These are phyloP conservation scores for Synergus itoensis DNA, from an alignment of 2,888 invertebrate genomes.

Conservation along the genomic window DNA sequence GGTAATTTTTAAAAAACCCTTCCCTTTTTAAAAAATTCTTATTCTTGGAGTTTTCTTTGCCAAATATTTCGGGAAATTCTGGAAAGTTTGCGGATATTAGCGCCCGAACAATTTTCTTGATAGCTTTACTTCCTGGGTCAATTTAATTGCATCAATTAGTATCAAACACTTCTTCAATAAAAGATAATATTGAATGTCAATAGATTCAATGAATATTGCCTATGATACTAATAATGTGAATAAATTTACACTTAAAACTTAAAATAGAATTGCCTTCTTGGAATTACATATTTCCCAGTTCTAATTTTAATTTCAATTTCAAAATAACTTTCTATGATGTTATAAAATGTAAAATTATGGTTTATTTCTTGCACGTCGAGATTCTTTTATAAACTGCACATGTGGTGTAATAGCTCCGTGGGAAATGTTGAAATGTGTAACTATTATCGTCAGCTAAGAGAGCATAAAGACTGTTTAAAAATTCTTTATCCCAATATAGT, in stretches of 20 bases:
- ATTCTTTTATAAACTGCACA: not conserved
- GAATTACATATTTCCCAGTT: not conserved
- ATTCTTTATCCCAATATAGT: not conserved
- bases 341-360: not conserved
- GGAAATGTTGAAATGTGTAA: conserved; percentile 30
- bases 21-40: too few species aligned
- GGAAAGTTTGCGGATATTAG: too few species aligned
- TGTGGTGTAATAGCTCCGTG: conserved; percentile 28
- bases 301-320: not conserved
- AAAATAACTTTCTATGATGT: not conserved
- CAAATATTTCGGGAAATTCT: too few species aligned
- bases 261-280: not conserved
- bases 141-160: conserved; percentile 10
- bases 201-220: conserved; percentile 3
- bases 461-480: conserved; percentile 18
- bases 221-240: not conserved
- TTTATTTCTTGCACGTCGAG: not conserved
- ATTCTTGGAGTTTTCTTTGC: too few species aligned
- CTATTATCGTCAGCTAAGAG: conserved; percentile 21
- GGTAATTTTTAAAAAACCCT: too few species aligned
- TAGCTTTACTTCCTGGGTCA: not conserved
- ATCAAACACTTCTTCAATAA: conserved; percentile 1
- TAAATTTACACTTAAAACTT: not conserved
- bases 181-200: not conserved
- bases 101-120: not conserved